phyloP scores from a whole-genome alignment of 2,797 vertebrate genomes.

The Threskiornis aethiopicus region DNA sequence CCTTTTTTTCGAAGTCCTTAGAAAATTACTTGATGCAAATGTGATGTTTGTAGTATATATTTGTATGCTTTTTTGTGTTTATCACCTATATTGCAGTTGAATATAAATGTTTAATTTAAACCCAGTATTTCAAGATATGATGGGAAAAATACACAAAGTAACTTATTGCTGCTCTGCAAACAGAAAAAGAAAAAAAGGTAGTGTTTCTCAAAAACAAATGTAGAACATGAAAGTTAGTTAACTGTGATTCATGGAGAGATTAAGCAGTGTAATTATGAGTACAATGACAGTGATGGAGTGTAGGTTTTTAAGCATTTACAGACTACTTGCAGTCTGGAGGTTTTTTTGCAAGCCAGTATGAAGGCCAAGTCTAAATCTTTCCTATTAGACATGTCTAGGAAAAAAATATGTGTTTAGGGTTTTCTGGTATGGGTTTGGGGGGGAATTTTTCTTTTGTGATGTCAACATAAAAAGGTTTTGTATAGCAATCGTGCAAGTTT shows the following conservation, averaged over 20 bases:
- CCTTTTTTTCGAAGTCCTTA: not conserved
- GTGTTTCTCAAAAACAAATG: not conserved
- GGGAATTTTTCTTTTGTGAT: not conserved
- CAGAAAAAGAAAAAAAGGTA: not conserved
- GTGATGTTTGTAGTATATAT: not conserved
- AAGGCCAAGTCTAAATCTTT: not conserved
- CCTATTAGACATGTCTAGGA: not conserved
- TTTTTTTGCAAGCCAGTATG: not conserved
- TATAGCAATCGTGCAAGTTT: not conserved
- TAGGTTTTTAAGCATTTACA: not conserved
- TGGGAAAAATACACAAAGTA: not conserved
- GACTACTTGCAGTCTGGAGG: not conserved
- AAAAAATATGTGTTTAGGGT: not conserved
- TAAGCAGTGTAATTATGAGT: not conserved
- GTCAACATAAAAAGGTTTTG: not conserved
- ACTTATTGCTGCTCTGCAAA: not conserved
- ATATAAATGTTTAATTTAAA: not conserved
- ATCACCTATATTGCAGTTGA: not conserved
- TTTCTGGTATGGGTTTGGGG: not conserved
- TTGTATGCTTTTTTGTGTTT: not conserved
- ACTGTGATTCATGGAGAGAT: not conserved
- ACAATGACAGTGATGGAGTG: not conserved
- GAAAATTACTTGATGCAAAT: not conserved
- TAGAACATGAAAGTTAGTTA: not conserved
- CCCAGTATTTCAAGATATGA: fast-evolving